phyloP scores from a whole-genome alignment of 2,113 vertebrate species.

The Halichoeres trimaculatus region DNA sequence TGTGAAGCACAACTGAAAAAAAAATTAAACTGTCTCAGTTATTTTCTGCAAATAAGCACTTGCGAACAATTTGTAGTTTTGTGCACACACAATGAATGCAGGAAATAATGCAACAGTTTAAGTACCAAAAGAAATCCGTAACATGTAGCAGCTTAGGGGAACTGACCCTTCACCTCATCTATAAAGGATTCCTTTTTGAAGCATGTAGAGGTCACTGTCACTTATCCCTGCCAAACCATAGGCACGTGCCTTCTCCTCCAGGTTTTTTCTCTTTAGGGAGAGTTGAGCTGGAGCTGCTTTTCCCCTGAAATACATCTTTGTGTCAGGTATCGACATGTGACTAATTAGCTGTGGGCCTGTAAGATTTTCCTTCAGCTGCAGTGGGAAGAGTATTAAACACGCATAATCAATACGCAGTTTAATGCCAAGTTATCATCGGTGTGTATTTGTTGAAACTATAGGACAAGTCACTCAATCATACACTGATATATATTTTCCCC shows the following conservation, averaged over 20 bases:
- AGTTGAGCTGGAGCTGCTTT: conserved; percentile 30
- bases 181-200: conserved; percentile 35
- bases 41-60: neutral
- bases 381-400: conserved; percentile 58
- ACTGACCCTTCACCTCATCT: conserved; percentile 19
- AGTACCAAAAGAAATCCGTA: neutral
- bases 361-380: conserved; percentile 59
- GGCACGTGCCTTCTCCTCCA: neutral
- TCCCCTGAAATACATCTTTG: conserved; percentile 56
- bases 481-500: conserved; percentile 36
- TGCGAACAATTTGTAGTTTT: conserved; percentile 6
- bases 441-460: conserved; percentile 30
- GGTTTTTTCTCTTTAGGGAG: conserved; percentile 2
- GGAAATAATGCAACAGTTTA: neutral
- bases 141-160: conserved; percentile 14
- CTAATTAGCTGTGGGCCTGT: conserved; percentile 65
- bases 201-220: conserved; percentile 8
- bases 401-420: conserved; percentile 62
- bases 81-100: neutral
- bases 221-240: conserved; percentile 23
- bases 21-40: neutral
- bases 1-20: neutral
- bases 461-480: conserved; percentile 46
- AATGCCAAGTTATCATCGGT: conserved; percentile 42
- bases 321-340: conserved; percentile 70